Percentiles rank a stretch among this genome's conserved stretches.
These are phyloP conservation scores for Conistra vaccinii DNA, from an alignment of 2,888 invertebrate species.

Conservation along the genomic window DNA sequence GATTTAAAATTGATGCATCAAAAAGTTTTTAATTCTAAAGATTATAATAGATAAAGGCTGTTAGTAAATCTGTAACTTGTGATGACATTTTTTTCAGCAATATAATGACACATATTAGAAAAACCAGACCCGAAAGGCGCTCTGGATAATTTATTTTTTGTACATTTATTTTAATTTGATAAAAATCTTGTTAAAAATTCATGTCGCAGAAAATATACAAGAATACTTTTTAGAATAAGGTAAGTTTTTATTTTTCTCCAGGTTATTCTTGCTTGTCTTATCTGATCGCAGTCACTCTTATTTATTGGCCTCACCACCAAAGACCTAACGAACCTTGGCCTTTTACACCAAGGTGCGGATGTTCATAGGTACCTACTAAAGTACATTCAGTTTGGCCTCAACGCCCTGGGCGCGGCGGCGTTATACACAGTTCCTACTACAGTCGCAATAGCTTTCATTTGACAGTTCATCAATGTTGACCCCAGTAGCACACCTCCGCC, in stretches of 20 bases:
- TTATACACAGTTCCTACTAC: too few relatives aligned
- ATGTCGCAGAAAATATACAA: constrained; percentile 4
- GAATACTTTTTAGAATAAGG: constrained; percentile 8
- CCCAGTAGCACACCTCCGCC: too few relatives aligned
- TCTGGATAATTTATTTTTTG: neutral
- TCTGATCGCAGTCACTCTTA: neutral
- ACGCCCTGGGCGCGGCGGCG: too few relatives aligned
- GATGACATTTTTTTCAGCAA: neutral
- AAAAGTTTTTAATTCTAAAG: constrained; percentile 1
- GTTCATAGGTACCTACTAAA: neutral
- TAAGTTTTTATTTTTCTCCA: neutral
- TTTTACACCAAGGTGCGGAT: neutral
- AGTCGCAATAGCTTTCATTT: too few relatives aligned
- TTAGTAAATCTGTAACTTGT: constrained; percentile 15
- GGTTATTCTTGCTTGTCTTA: neutral
- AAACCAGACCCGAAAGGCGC: constrained; percentile 3
- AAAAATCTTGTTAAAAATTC: neutral
- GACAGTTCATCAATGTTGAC: too few relatives aligned
- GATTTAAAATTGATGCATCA: too few relatives aligned
- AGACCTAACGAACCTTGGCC: neutral
- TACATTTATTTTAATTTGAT: constrained; percentile 9
- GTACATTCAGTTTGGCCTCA: neutral
- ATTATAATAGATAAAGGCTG: constrained; percentile 3
- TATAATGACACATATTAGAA: neutral
- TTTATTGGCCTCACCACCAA: neutral